Percentiles rank a stretch among this genome's conserved stretches.
Conservation (phyloP, 2,113 vertebrate genomes). For the Triplophysa rosa region DNA sequence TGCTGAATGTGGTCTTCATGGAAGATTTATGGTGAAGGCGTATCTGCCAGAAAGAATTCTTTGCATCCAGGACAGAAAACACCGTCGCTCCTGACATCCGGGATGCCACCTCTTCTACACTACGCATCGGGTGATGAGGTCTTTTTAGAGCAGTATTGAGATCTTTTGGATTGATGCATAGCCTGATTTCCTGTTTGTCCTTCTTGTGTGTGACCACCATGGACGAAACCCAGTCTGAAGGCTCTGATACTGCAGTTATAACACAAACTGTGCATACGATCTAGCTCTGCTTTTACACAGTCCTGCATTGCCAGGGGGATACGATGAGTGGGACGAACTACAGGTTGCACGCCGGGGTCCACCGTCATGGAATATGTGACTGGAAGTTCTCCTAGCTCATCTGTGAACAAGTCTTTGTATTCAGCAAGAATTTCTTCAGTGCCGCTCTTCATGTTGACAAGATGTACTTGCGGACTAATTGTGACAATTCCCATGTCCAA, state of each 20-base stretch:
- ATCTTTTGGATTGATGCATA: slow-evolving; percentile 44
- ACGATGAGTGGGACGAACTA: slow-evolving; percentile 12
- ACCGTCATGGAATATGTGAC: slow-evolving; percentile 46
- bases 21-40: slow-evolving; percentile 1
- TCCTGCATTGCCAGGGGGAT: slow-evolving; percentile 31
- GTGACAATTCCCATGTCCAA: slow-evolving; percentile 36
- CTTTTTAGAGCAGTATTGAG: slow-evolving; percentile 57
- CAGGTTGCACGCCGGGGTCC: slow-evolving; percentile 32
- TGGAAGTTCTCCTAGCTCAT: slow-evolving; percentile 40
- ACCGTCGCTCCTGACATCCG: slow-evolving; percentile 36
- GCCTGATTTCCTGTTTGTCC: slow-evolving; percentile 21
- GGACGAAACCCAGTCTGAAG: slow-evolving; percentile 34
- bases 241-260: slow-evolving; percentile 17
- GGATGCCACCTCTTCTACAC: slow-evolving; percentile 9
- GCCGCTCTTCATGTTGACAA: slow-evolving; percentile 21
- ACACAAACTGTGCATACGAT: too few relatives aligned
- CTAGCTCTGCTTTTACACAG: neutral
- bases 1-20: slow-evolving; percentile 46
- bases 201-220: too few relatives aligned
- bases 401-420: slow-evolving; percentile 34
- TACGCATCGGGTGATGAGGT: slow-evolving; percentile 50
- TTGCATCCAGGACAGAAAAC: slow-evolving; percentile 42
- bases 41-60: slow-evolving; percentile 40
- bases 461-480: slow-evolving; percentile 38
- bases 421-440: slow-evolving; percentile 22